Base-by-base conservation (phyloP, 2,113 vertebrate species). In the Lepus americanus region DNA sequence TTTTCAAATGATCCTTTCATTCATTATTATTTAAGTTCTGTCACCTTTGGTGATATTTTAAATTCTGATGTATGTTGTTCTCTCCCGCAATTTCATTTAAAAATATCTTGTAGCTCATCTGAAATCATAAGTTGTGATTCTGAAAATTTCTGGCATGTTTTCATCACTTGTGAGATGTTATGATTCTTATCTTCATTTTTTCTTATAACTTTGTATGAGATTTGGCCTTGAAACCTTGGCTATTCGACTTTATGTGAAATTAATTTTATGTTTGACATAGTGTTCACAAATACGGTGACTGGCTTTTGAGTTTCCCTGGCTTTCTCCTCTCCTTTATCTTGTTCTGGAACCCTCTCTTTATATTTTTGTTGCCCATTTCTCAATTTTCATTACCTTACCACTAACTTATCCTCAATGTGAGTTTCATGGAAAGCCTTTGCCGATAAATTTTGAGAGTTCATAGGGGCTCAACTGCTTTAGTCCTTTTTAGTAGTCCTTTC, bases 11-110 rank as follows among this genome's bases (percentile, higher is more conserved):
- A 49, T 89, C 27, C 25, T 36, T 90, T 80, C 11, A 36, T 80
- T 93, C n/a, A 53, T 78, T 59, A 78, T 87, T 94, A n/a, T 51
- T 87, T 94, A 39, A 87, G 61, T 87, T 81, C 4, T 53, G 11
- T 33, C 16, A 80, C 27, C 10, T 73, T 36, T 55, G 44, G 44
- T 6, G 51, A 81, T 53, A 4, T 82, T 84, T 89, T 78, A 55
- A 82, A 70, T 83, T 70, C n/a, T 72, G 25, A 87, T 63, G 74
- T 80, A 61, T 69, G 66, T 87, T 86, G 49, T 87, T 90, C 27
- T 76, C 70, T 87, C 31, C 87, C 9, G n/a, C 63, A 53, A 1
- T 87, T 74, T 76, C 33, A 53, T 90, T 90, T 81, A 70, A 63
- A 53, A 70, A 64, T 87, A 90, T 76, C 27, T 33, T 82, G 2